Evolutionary conservation across 2,888 invertebrate species (phyloP), one percentile per base, ranked within the genome.

Genomic region (Drosophila neoperkinsi): DNA sequence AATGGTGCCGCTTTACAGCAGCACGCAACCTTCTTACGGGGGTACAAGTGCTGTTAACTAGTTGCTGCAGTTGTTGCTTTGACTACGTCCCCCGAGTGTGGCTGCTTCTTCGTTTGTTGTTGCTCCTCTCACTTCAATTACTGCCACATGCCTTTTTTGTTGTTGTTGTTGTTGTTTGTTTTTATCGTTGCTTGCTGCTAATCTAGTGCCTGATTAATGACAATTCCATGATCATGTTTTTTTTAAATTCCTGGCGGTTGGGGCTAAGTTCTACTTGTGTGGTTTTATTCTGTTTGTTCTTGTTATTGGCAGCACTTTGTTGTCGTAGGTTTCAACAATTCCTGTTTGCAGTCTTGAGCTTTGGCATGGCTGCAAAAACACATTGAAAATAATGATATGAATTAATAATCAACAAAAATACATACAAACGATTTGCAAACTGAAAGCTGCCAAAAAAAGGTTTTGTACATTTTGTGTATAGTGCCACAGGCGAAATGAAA

Each of bases 1-100:
- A 77, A 90, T 90, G 88, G 91, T 88, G 88, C 88, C 86, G 87
- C 87, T 90, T 90, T 88, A 79, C 69, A 88, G 90, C 87, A 88
- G 87, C 87, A 88, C 87, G 72, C 90, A 83, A 79, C 81, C 77
- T 79, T 62, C 74, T 71, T 65, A 71, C 69, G 73, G 77, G 77
- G 51, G 53, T 70, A 75, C 56, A 38, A 56, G 56, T 55, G 55
- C 36, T 76, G 33, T 70, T 59, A 18, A 52, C 71, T 55, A 57
- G 62, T 59, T 61, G 67, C 41, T 61, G 55, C 59, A 56, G 51
- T 63, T 52, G 18, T 41, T 51, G 65, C 60, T 53, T 21, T 58
- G 31, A 25, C 31, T 52, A 31, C 66, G 56, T 46, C 80, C 80
- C 53, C 59, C 49, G 50, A 46, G 60, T 64, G 43, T 62, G 69